Base-by-base conservation (phyloP, 2,888 invertebrate genomes). In the Drosophila atripex region DNA sequence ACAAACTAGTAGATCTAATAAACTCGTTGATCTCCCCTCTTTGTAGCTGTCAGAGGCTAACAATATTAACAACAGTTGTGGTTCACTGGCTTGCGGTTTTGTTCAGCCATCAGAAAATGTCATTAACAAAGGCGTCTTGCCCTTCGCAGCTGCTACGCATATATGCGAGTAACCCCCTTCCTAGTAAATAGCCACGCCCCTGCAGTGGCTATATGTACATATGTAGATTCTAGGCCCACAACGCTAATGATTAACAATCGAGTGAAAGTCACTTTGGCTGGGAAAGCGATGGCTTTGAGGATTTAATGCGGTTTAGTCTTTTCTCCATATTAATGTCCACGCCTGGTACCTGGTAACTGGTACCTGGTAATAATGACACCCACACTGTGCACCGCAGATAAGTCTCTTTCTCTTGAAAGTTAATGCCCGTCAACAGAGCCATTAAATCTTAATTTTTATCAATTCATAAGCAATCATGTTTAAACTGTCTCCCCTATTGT, bases 241-340 rank as follows among this genome's bases (percentile, higher is more conserved):
- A 21, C 59, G 28, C 5, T 46, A 58, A 70, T 72, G 63, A 76
- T 84, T 66, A 71, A 78, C 63, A 71, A 78, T 35, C 57, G 78
- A 84, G 80, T 84, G 80, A 80, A 80, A 80, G 80, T 80, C 58
- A 64, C 68, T 64, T 39, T 9, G 46, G 16, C 39, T 61, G 79
- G 52, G 85, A 82, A 82, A 82, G 80, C 75, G 76, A 77, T 72
- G 80, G 77, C 68, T 73, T 69, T 75, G 80, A 77, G 77, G 80
- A 76, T 78, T 78, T 73, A 55, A 72, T 82, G 85, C 73, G 80
- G 80, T 84, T 59, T 73, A 73, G 72, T 60, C 72, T 47, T 53
- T 12, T 46, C 16, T 9, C 23, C 25, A 32, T 41, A 35, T 61
- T 53, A 63, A 60, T 64, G 35, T 25, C 28, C 11, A 45, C 50